Conservation (phyloP, 2,888 invertebrate genomes). For the Rhagonycha fulva region DNA sequence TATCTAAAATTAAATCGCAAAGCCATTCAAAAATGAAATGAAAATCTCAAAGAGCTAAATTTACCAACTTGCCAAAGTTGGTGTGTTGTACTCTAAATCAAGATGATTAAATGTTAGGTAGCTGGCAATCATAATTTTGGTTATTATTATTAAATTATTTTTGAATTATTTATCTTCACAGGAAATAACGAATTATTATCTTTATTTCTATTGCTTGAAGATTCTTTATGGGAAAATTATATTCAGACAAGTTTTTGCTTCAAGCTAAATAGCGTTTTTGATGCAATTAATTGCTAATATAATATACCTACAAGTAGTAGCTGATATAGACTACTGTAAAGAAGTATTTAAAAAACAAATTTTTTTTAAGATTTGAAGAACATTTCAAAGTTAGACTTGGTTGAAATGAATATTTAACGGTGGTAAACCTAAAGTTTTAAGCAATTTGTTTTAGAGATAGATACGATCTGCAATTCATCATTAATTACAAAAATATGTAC, state of each 20-base stretch:
- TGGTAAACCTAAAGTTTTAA: too few species aligned
- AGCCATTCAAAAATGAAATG: not conserved
- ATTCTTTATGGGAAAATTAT: not conserved
- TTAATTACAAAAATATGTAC: too few species aligned
- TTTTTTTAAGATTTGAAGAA: too few species aligned
- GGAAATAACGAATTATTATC: not conserved
- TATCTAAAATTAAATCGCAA: not conserved
- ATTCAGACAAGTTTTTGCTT: not conserved
- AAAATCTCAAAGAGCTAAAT: not conserved
- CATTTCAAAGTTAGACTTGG: not conserved
- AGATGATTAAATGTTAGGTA: not conserved
- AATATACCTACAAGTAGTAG: not conserved
- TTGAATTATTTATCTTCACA: not conserved
- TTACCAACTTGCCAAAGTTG: not conserved
- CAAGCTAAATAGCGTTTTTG: not conserved
- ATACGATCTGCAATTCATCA: too few species aligned
- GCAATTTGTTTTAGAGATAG: too few species aligned
- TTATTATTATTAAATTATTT: not conserved
- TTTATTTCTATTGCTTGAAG: not conserved
- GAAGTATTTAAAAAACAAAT: not conserved
- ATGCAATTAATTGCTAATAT: not conserved
- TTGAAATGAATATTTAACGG: not conserved
- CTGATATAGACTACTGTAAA: not conserved
- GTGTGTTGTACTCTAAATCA: not conserved
- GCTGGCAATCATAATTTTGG: not conserved